Percentiles rank a stretch among this genome's conserved stretches.
Conservation (phyloP, 2,113 vertebrate genomes). For the Chiloscyllium plagiosum region DNA sequence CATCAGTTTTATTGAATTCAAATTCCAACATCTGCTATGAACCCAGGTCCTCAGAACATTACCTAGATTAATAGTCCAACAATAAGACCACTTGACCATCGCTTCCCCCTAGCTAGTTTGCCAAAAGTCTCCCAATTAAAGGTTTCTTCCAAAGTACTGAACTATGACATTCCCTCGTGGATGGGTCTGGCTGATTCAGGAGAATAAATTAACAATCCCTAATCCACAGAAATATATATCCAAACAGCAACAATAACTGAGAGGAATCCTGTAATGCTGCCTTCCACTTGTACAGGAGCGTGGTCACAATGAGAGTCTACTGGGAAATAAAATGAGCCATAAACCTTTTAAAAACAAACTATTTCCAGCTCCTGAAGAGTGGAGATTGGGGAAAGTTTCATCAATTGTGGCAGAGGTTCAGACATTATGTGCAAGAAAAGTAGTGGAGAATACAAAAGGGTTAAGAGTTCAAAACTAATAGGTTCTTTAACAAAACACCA, state of each 20-base stretch:
- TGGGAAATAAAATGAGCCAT: neutral
- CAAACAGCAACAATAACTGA: neutral
- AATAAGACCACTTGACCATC: too few species aligned
- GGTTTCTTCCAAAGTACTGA: neutral
- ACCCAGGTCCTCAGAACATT: too few species aligned
- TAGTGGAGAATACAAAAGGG: neutral
- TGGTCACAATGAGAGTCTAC: neutral
- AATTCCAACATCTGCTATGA: too few species aligned
- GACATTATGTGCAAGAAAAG: neutral
- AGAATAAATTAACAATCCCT: neutral
- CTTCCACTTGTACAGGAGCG: neutral
- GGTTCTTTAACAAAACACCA: neutral
- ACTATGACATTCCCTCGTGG: neutral
- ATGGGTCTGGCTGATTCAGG: neutral
- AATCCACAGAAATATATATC: neutral
- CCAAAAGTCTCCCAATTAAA: neutral
- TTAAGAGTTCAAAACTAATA: neutral
- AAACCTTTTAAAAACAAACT: neutral
- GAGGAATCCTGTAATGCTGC: neutral
- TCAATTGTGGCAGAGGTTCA: neutral
- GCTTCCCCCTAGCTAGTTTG: neutral
- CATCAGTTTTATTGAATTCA: too few species aligned
- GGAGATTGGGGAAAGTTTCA: neutral
- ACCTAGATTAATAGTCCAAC: too few species aligned
- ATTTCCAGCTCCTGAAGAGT: neutral